Evolutionary conservation across 2,113 vertebrate species (phyloP), one percentile per base, ranked within the genome.

Genomic region (Bubo blakistoni): DNA sequence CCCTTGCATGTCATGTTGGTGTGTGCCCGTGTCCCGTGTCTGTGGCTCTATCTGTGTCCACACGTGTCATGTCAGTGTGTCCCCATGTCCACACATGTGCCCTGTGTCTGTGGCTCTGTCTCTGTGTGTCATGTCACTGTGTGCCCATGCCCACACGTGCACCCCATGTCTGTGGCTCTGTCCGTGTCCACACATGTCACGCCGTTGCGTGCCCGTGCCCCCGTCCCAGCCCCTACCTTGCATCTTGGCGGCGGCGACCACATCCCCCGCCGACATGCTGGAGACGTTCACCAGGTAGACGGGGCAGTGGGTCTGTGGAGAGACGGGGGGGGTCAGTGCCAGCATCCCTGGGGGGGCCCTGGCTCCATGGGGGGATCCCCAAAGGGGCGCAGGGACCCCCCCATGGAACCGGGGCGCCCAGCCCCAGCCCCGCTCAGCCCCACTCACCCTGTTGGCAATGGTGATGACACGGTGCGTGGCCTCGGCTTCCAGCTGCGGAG

Each of bases 201-300:
- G 40, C 40, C 40, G 5, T 40, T 40, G 40, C 40, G 12, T 40
- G 40, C 40, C 40, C 40, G 7, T 44, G 42, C 10, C 42, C 42
- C 11, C 42, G 42, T 44, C 74, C 18, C 2, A n/a, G 40, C 26
- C 97, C 57, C 34, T 94, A 99, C 99, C 99, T 97, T 99, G 99
- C 99, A 99, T 99, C 98, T 99, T 99, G 86, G 99, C 99, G 2
- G 99, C 95, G 5, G 99, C 99, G 2, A 99, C 97, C 7, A 99
- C 99, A 7, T 99, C 99, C 81, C 99, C 99, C 1, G 99, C 99
- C 0, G 99, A 98, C 98, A 99, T 99, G 95, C 99, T 99, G 98
- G 99, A 99, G 57, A 99, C 99, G 5, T 98, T 99, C 95, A 99
- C 99, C 84, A 99, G 98, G 96, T 99, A 99, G 96, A 99, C 95